Evolutionary conservation across 2,888 invertebrate genomes (phyloP).

Genomic region (Anorthoa munda): DNA sequence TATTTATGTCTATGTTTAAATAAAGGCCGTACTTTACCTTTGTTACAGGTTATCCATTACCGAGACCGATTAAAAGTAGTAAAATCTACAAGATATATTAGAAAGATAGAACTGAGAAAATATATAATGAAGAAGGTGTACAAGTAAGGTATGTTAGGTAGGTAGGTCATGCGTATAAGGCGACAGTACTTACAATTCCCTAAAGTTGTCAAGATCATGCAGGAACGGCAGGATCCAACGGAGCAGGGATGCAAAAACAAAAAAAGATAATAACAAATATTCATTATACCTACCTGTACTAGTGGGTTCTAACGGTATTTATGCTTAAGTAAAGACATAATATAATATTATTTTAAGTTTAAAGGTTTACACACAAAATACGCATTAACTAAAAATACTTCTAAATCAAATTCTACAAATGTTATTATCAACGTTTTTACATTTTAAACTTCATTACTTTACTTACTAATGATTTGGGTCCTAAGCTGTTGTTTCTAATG

Average conservation of each 20-base stretch:
- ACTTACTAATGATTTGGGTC: slow-evolving; percentile 54
- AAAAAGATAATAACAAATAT: slow-evolving; percentile 78
- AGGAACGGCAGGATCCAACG: slow-evolving; percentile 89
- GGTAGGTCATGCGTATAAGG: slow-evolving; percentile 73
- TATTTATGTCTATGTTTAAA: slow-evolving; percentile 59
- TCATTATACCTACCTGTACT: slow-evolving; percentile 69
- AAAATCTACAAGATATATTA: slow-evolving; percentile 56
- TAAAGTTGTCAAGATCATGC: slow-evolving; percentile 88
- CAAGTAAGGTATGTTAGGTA: slow-evolving; percentile 34
- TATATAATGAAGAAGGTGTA: slow-evolving; percentile 43
- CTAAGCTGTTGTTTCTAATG: slow-evolving; percentile 50
- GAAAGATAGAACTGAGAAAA: slow-evolving; percentile 52
- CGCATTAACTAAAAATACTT: slow-evolving; percentile 41
- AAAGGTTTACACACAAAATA: slow-evolving; percentile 53
- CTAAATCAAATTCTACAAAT: slow-evolving; percentile 54
- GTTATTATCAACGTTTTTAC: slow-evolving; percentile 36
- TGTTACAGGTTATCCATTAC: slow-evolving; percentile 49
- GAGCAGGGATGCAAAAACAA: slow-evolving; percentile 84
- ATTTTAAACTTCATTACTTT: slow-evolving; percentile 34
- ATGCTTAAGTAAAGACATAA: slow-evolving; percentile 19
- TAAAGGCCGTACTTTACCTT: slow-evolving; percentile 69
- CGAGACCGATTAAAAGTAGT: too few relatives aligned
- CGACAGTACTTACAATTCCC: slow-evolving; percentile 88
- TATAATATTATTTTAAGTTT: slow-evolving; percentile 6
- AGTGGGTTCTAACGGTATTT: slow-evolving; percentile 65